Conservation (phyloP, 64 coral and sea anemone genomes). For the Porites lutea region DNA sequence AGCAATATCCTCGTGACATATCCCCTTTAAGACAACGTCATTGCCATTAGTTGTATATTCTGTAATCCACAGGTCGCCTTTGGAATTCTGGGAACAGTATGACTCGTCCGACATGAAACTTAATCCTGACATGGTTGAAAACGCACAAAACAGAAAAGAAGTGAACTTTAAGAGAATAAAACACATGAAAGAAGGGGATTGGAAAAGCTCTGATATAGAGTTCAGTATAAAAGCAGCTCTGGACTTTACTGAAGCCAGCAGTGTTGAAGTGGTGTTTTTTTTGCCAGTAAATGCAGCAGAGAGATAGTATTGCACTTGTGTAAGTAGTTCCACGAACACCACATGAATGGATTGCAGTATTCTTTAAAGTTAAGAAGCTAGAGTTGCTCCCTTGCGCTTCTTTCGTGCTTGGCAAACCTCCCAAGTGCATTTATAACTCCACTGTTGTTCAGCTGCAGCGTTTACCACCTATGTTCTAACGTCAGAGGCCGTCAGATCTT, state of each 20-base stretch:
- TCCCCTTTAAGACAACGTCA: not conserved
- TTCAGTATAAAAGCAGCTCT: conserved; percentile 12
- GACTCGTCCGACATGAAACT: conserved; percentile 54
- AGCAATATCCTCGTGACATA: too few relatives aligned
- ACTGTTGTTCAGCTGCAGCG: too few relatives aligned
- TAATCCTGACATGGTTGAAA: conserved; percentile 47
- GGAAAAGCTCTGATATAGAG: conserved; percentile 32
- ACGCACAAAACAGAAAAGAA: conserved; percentile 34
- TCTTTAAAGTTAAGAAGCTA: too few relatives aligned
- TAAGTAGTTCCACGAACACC: too few relatives aligned
- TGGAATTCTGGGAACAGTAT: conserved; percentile 67
- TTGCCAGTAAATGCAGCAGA: not conserved
- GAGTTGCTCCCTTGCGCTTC: too few relatives aligned
- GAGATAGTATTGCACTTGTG: not conserved
- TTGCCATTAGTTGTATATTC: not conserved
- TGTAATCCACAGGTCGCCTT: conserved; percentile 48
- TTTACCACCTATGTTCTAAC: too few relatives aligned
- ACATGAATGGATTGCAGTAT: too few relatives aligned
- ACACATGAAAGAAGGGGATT: not conserved
- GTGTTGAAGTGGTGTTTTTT: not conserved
- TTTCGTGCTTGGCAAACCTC: too few relatives aligned
- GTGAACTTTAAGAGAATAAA: conserved; percentile 40
- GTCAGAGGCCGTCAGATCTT: too few relatives aligned
- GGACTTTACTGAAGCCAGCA: conserved; percentile 51
- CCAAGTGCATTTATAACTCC: too few relatives aligned